Evolutionary conservation across 1,140 invertebrate species (phyloP).

Genomic region (Drosophila fuyamai): DNA sequence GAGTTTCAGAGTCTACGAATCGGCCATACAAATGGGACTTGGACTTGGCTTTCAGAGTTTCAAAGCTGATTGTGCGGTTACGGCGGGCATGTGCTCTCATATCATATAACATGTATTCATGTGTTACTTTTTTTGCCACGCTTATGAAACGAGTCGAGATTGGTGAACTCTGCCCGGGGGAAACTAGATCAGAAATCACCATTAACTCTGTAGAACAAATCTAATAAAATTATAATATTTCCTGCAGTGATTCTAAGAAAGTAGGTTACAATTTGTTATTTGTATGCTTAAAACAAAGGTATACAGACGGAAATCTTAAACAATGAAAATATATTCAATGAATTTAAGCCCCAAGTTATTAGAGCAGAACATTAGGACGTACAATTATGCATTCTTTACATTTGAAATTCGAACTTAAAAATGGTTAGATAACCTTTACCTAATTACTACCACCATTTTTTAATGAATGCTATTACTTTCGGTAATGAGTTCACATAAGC

Average conservation of each 20-base stretch:
- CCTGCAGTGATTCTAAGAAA: background rate
- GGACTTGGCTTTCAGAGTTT: constrained; percentile 21
- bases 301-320: no score
- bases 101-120: constrained; percentile 43
- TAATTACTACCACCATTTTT: background rate
- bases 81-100: constrained; percentile 20
- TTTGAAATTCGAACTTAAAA: background rate
- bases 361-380: background rate
- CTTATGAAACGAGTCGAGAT: constrained; percentile 29
- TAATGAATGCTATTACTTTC: background rate
- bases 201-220: background rate
- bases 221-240: no score
- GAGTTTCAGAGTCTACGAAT: constrained; percentile 14
- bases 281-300: no score
- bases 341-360: background rate
- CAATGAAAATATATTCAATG: no score
- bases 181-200: constrained; percentile 8
- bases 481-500: background rate
- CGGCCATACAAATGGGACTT: constrained; percentile 42
- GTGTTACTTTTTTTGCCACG: constrained; percentile 17
- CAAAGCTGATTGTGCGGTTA: constrained; percentile 9
- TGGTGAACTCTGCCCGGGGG: constrained; percentile 10
- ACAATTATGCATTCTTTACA: background rate
- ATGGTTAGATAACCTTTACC: background rate
- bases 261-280: background rate